Percentiles rank a stretch among this genome's conserved stretches.
Conservation (phyloP, 2,888 invertebrate species). For the Synergus itoensis region DNA sequence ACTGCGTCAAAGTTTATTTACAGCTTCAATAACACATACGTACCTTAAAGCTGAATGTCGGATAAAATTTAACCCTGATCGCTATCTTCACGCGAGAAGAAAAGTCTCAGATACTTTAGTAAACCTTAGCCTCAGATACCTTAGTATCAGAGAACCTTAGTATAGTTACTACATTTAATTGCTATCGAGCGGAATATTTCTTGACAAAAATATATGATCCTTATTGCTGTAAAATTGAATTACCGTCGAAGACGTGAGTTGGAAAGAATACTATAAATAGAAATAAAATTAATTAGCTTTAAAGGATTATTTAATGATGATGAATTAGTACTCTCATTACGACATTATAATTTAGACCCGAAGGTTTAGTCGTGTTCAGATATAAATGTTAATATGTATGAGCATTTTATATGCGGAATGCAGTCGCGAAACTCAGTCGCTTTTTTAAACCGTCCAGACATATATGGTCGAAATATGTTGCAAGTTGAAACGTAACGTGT, state of each 20-base stretch:
- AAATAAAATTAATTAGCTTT: conserved; percentile 26
- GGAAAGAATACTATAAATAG: not conserved
- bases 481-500: conserved; percentile 46
- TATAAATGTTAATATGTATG: conserved; percentile 47
- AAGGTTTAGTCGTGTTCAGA: conserved; percentile 44
- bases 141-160: no score
- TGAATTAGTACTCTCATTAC: conserved; percentile 6
- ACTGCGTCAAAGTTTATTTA: not conserved
- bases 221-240: not conserved
- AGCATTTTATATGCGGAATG: conserved; percentile 47
- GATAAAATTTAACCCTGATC: not conserved
- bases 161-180: not conserved
- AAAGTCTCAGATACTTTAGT: not conserved
- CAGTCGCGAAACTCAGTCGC: conserved; percentile 45
- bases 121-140: no score
- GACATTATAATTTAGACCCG: conserved; percentile 41
- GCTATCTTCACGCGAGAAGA: not conserved
- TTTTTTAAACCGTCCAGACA: conserved; percentile 44
- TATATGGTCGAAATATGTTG: conserved; percentile 48
- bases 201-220: not conserved
- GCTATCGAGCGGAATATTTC: not conserved
- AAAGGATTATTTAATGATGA: conserved; percentile 1
- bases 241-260: not conserved
- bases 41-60: not conserved
- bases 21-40: not conserved